These are phyloP conservation scores for Zaprionus lachaisei DNA, from an alignment of 1,140 invertebrate species.

Conservation along the genomic window DNA sequence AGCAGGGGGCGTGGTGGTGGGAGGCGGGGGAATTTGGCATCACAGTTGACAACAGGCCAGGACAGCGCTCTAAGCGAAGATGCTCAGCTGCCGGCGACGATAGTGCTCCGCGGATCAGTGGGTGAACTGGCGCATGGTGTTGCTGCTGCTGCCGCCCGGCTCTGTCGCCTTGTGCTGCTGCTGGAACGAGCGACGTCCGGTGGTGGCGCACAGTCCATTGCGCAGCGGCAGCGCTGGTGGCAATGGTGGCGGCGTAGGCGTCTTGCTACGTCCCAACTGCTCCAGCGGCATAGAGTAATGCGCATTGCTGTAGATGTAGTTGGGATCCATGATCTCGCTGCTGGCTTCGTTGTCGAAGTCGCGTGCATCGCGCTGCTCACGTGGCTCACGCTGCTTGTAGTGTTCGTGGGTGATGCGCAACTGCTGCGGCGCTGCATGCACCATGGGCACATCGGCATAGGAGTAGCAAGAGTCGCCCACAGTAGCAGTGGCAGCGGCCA, in stretches of 20 bases:
- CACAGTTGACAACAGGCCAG: conserved; percentile 58
- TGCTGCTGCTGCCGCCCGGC: conserved; percentile 41
- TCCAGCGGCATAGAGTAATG: conserved; percentile 82
- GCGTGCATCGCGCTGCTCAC: conserved; percentile 11
- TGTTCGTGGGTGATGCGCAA: conserved; percentile 72
- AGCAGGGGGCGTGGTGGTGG: too few species aligned
- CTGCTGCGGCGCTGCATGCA: conserved; percentile 61
- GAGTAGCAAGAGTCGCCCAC: conserved; percentile 80
- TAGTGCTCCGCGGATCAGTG: conserved; percentile 76
- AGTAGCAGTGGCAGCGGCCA: conserved; percentile 65
- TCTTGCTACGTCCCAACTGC: conserved; percentile 70
- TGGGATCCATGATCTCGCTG: conserved; percentile 73
- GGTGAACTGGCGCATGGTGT: conserved; percentile 65
- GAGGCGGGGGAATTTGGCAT: conserved; percentile 53
- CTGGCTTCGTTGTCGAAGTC: conserved; percentile 57
- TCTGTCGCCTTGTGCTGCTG: conserved; percentile 48
- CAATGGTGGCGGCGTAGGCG: conserved; percentile 78
- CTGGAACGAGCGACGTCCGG: conserved; percentile 74
- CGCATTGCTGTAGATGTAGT: conserved; percentile 81
- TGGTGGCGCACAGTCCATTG: conserved; percentile 73
- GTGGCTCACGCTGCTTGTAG: conserved; percentile 65
- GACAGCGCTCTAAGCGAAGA: conserved; percentile 57
- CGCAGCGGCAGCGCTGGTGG: conserved; percentile 80
- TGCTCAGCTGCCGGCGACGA: conserved; percentile 74
- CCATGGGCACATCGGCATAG: conserved; percentile 79